A percentile compares a stretch with the other conserved stretches of the same genome.
These are phyloP conservation scores for Aphrophora alni DNA, from an alignment of 2,888 invertebrate species.

Conservation along the genomic window DNA sequence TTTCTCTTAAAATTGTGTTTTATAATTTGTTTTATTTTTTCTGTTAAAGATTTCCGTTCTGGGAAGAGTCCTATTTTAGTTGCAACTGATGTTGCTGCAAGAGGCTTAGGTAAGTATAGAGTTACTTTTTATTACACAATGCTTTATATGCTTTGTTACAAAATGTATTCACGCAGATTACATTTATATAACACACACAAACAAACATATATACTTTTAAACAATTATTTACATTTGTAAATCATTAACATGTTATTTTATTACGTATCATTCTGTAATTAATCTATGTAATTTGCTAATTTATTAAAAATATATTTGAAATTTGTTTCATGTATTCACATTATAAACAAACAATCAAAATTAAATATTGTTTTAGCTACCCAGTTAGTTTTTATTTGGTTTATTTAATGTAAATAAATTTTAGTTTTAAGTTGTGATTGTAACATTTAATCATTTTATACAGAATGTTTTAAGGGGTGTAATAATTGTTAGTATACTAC, in stretches of 20 bases:
- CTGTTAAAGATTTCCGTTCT: conserved; percentile 77
- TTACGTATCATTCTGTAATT: not conserved
- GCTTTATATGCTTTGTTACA: conserved; percentile 11
- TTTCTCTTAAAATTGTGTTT: no score
- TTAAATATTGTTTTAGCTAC: not conserved
- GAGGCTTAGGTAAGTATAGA: conserved; percentile 79
- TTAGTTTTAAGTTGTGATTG: no score
- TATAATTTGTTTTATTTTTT: conserved; percentile 29
- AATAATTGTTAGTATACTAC: no score
- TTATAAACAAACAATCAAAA: not conserved
- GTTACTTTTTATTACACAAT: conserved; percentile 12
- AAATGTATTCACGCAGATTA: not conserved
- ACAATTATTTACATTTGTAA: no score
- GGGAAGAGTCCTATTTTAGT: conserved; percentile 89
- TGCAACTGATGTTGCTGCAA: conserved; percentile 96
- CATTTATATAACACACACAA: no score
- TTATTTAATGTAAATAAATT: not conserved
- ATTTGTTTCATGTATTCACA: not conserved
- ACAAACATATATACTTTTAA: not conserved
- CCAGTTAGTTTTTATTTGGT: not conserved
- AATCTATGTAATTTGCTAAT: not conserved
- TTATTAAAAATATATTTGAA: not conserved
- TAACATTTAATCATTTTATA: no score
- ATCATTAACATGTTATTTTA: not conserved
- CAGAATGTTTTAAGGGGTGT: no score